These are phyloP conservation scores for Muntiacus reevesi DNA, from an alignment of 2,113 vertebrate species.

Conservation along the genomic window DNA sequence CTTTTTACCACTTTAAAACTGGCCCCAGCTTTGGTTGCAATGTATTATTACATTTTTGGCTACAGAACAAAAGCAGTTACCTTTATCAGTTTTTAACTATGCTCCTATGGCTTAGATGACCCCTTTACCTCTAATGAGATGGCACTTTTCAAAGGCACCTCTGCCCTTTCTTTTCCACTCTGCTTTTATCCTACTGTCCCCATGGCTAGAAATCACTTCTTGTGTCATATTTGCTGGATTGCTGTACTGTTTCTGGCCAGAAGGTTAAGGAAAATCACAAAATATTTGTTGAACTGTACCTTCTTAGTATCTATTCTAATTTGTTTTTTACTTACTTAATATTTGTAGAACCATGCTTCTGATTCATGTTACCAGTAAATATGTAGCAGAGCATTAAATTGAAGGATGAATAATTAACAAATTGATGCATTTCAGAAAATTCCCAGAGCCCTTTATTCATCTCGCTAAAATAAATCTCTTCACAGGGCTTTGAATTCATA, in stretches of 20 bases:
- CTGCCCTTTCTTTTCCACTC: background rate
- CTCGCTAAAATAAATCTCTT: conserved; percentile 20
- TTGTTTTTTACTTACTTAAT: background rate
- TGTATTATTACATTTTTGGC: background rate
- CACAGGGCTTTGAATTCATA: conserved; percentile 34
- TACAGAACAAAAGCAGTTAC: background rate
- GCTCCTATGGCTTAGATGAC: background rate
- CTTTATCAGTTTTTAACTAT: background rate
- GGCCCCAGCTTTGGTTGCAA: background rate
- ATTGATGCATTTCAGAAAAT: background rate
- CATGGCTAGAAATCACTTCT: background rate
- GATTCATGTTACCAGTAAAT: background rate
- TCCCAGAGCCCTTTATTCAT: background rate
- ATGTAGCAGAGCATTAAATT: background rate
- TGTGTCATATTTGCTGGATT: background rate
- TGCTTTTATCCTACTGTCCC: background rate
- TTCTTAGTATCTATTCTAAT: conserved; percentile 16
- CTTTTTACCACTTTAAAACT: background rate
- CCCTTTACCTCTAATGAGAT: background rate
- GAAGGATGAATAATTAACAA: conserved; percentile 6
- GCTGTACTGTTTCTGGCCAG: background rate
- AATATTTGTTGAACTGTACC: background rate
- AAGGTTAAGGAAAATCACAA: conserved; percentile 10
- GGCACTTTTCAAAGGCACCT: background rate
- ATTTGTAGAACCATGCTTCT: background rate